phyloP scores from a whole-genome alignment of 1,140 invertebrate genomes.

The Asbolus verrucosus region DNA sequence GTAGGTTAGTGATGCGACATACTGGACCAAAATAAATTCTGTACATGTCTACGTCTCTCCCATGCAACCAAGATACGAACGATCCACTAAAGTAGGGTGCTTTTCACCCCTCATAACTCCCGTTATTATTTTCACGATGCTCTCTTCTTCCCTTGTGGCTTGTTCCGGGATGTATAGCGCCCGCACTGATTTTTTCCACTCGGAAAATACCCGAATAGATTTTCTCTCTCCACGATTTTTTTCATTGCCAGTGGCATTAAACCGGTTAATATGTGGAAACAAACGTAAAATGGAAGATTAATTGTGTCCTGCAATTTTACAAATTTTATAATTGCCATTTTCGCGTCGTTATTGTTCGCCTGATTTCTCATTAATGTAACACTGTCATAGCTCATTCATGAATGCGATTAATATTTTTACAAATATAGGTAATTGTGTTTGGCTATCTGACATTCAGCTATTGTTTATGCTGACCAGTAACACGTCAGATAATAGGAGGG shows the following conservation, averaged over 20 bases:
- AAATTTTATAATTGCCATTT: slow-evolving; percentile 60
- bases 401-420: slow-evolving; percentile 59
- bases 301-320: slow-evolving; percentile 57
- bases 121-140: slow-evolving; percentile 46
- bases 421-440: slow-evolving; percentile 59
- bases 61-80: slow-evolving; percentile 10
- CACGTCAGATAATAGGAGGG: slow-evolving; percentile 49
- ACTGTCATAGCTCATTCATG: slow-evolving; percentile 50
- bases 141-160: slow-evolving; percentile 35
- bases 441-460: slow-evolving; percentile 55
- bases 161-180: slow-evolving; percentile 11
- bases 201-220: neutral
- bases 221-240: slow-evolving; percentile 9
- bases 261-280: slow-evolving; percentile 24
- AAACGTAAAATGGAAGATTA: slow-evolving; percentile 48
- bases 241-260: slow-evolving; percentile 4
- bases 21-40: slow-evolving; percentile 35
- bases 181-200: slow-evolving; percentile 20
- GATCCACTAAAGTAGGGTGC: slow-evolving; percentile 46
- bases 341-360: slow-evolving; percentile 44
- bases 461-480: slow-evolving; percentile 54
- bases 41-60: neutral
- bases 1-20: slow-evolving; percentile 49
- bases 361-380: slow-evolving; percentile 48
- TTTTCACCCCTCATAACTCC: slow-evolving; percentile 45